phyloP scores from a whole-genome alignment of 2,797 vertebrate species.

The Sebastes minor region DNA sequence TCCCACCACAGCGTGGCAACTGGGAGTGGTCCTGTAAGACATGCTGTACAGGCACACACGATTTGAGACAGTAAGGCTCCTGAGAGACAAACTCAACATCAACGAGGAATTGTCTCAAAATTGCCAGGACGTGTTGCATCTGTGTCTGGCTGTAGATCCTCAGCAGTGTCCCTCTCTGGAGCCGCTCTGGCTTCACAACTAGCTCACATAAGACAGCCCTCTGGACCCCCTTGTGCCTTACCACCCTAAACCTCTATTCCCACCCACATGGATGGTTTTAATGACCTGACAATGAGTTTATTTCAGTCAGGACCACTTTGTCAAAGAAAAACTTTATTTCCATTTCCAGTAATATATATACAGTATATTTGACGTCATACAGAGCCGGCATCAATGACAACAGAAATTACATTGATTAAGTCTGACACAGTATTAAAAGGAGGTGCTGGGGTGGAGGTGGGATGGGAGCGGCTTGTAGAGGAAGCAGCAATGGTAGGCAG shows the following conservation, averaged over 20 bases:
- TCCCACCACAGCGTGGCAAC: not conserved
- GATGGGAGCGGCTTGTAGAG: too few species aligned
- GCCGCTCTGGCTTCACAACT: not conserved
- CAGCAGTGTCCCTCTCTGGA: not conserved
- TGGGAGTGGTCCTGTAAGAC: not conserved
- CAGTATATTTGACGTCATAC: too few species aligned
- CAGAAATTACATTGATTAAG: too few species aligned
- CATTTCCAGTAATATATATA: too few species aligned
- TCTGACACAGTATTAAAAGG: too few species aligned
- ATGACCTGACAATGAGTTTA: not conserved
- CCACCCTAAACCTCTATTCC: not conserved
- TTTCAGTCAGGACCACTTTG: not conserved
- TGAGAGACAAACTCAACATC: not conserved
- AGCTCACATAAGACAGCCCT: not conserved
- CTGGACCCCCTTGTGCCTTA: not conserved
- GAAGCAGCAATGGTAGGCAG: too few species aligned
- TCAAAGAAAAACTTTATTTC: too few species aligned
- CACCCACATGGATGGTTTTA: not conserved
- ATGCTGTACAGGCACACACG: not conserved
- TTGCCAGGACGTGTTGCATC: not conserved
- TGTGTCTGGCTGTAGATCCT: not conserved
- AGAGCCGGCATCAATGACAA: too few species aligned
- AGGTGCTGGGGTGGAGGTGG: too few species aligned
- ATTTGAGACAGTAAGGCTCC: not conserved
- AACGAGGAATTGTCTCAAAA: not conserved